Conservation (phyloP, 2,888 invertebrate species). For the Diarsia rubi region DNA sequence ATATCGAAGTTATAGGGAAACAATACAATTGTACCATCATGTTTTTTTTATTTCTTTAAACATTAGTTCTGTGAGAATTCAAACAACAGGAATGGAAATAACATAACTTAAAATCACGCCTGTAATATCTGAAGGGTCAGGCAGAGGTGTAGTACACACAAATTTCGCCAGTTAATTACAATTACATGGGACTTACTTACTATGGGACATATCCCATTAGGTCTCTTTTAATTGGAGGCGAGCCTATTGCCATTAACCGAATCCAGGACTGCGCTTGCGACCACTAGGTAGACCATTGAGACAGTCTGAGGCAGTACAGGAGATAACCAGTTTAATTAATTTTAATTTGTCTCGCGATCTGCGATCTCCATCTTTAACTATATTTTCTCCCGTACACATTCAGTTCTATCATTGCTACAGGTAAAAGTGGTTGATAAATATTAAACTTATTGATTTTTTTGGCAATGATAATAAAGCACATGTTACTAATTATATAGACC, state of each 20-base stretch:
- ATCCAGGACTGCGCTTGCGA: too few relatives aligned
- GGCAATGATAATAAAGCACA: background rate
- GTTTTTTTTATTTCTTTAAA: background rate
- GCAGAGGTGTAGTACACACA: too few relatives aligned
- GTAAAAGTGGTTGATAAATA: background rate
- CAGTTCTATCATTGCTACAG: background rate
- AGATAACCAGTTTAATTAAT: background rate
- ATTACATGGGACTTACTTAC: too few relatives aligned
- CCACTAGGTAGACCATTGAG: too few relatives aligned
- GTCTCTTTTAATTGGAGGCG: too few relatives aligned
- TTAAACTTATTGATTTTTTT: conserved; percentile 5
- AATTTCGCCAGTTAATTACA: too few relatives aligned
- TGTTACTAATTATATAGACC: background rate
- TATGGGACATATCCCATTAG: too few relatives aligned
- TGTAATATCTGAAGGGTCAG: too few relatives aligned
- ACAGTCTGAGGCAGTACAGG: background rate
- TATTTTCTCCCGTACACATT: background rate
- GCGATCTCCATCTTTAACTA: background rate
- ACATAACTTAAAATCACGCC: too few relatives aligned
- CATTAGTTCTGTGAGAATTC: background rate
- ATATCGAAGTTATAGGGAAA: background rate
- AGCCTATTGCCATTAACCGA: too few relatives aligned
- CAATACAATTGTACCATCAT: background rate
- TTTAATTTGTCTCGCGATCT: background rate
- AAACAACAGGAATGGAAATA: background rate